Percentiles rank a stretch among this genome's conserved stretches.
Evolutionary conservation across 2,888 invertebrate genomes (phyloP).

Genomic region (Cerastoderma edule): DNA sequence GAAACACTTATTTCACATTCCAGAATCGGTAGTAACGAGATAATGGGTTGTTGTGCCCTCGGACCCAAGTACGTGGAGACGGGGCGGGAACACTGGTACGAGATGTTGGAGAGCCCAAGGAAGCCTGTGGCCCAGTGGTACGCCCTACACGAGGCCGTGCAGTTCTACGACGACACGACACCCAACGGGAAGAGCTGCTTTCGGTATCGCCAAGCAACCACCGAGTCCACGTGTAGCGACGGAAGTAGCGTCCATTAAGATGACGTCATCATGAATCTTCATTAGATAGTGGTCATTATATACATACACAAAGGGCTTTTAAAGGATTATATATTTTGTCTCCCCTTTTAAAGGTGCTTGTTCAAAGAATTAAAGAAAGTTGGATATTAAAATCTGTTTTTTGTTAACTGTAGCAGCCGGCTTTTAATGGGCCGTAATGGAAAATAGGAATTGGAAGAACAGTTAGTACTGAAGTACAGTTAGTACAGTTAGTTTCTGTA

Average conservation of each 20-base stretch:
- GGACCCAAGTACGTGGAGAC: slow-evolving; percentile 90
- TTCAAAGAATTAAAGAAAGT: too few relatives aligned
- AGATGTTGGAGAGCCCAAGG: slow-evolving; percentile 92
- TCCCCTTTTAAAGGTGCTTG: too few relatives aligned
- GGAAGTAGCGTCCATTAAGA: slow-evolving; percentile 10
- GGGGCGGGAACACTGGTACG: slow-evolving; percentile 93
- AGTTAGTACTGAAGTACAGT: too few relatives aligned
- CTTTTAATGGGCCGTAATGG: too few relatives aligned
- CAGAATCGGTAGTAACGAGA: slow-evolving; percentile 93
- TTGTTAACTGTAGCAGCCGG: too few relatives aligned
- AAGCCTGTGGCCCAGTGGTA: slow-evolving; percentile 95
- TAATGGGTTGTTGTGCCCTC: slow-evolving; percentile 92
- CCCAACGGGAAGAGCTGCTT: slow-evolving; percentile 70
- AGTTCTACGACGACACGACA: slow-evolving; percentile 64
- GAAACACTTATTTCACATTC: neutral
- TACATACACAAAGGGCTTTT: too few relatives aligned
- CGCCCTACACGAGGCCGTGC: slow-evolving; percentile 88
- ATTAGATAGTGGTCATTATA: too few relatives aligned
- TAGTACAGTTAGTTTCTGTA: too few relatives aligned
- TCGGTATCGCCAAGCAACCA: slow-evolving; percentile 73
- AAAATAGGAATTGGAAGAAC: too few relatives aligned
- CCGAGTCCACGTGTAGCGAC: slow-evolving; percentile 70
- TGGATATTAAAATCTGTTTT: too few relatives aligned
- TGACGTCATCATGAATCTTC: too few relatives aligned
- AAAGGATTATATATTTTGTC: too few relatives aligned